Evolutionary conservation across 2,113 vertebrate genomes (phyloP).

Genomic region (Ascaphus truei): DNA sequence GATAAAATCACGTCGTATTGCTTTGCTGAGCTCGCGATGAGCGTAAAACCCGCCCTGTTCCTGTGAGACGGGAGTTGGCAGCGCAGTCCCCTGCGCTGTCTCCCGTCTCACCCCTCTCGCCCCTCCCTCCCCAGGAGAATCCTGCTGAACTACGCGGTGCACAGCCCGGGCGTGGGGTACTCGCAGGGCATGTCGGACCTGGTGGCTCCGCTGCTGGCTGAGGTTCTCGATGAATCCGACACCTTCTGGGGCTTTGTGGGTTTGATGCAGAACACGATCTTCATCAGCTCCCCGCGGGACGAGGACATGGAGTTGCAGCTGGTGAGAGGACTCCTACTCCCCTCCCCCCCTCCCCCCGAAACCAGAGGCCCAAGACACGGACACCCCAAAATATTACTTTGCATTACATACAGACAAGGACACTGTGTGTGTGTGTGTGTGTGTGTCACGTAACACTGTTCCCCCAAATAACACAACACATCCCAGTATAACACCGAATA

Average conservation of each 20-base stretch:
- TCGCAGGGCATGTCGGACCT: constrained; percentile 97
- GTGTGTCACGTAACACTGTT: too few species aligned
- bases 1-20: too few species aligned
- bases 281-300: constrained; percentile 90
- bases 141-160: constrained; percentile 92
- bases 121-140: constrained; percentile 67
- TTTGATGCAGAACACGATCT: constrained; percentile 97
- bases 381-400: not conserved
- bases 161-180: constrained; percentile 86
- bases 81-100: too few species aligned
- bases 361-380: too few species aligned
- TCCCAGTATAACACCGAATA: too few species aligned
- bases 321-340: constrained; percentile 61
- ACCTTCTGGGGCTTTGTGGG: constrained; percentile 98
- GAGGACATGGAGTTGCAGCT: constrained; percentile 97
- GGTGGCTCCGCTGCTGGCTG: constrained; percentile 88
- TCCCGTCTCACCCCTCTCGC: not conserved
- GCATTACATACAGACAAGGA: not conserved
- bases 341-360: too few species aligned
- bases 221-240: constrained; percentile 91
- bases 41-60: too few species aligned
- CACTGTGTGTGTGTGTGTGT: too few species aligned
- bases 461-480: too few species aligned
- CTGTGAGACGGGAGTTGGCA: too few species aligned
- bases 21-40: too few species aligned